Base-by-base conservation (phyloP, 2,113 vertebrate genomes). In the Sander lucioperca region DNA sequence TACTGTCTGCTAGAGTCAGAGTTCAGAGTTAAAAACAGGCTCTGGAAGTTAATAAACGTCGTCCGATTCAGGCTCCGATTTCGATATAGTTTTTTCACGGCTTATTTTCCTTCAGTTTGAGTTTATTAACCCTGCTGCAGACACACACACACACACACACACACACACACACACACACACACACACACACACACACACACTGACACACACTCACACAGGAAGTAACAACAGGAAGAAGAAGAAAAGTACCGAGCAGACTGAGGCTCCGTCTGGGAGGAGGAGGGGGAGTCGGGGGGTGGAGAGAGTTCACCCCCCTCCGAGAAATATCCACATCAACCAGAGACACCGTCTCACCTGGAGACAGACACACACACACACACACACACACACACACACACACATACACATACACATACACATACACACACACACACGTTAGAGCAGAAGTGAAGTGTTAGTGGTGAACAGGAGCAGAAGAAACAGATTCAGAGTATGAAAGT, bases 271-370 rank as follows among this genome's bases (percentile, higher is more conserved):
- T 95, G 0, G 97, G 97, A 0, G 97, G 97, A 25, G 97, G 97
- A 1, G 97, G 97, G 0, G 97, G 97, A 4, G 97, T 98, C 2
- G 97, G 97, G n/a, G 97, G 97, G 57, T 97, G 97, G 13, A 96
- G 95, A 89, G 96, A 97, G 86, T 84, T 94, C 74, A 94, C 94
- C 69, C 96, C 95, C 78, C 95, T 95, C 78, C 94, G 97, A 90
- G 97, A 98, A 94, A 98, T 97, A 89, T 98, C 97, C 95, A 98
- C 97, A 11, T 98, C 97, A 89, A 98, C 97, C 87, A 98, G 95
- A 1, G 97, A 98, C 86, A 98, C 96, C 0, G 97, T 98, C 91
- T 98, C 97, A 94, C 97, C 97, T 98, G 92, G 62, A 87, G 16
- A 80, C 67, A 80, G 48, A 84, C 75, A 72, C 71, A 80, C 74